Evolutionary conservation across 2,797 vertebrate species (phyloP), one percentile per base, ranked within the genome.

Genomic region (Macrochelys suwanniensis): DNA sequence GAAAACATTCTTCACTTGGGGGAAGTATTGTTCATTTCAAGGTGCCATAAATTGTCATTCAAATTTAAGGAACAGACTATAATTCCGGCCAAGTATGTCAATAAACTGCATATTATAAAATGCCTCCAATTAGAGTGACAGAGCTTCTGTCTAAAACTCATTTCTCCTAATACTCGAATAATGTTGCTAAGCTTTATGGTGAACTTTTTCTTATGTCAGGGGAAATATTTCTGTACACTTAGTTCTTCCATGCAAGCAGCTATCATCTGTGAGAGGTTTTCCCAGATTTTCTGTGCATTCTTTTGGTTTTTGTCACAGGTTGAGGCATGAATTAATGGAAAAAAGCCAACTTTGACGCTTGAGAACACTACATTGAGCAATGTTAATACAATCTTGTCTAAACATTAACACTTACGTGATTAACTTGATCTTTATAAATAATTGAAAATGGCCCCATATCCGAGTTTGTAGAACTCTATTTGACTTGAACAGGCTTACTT

Each of bases 341-440:
- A 94, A 93, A 89, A 2, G 28, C 11, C n/a, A 88, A 68, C 4
- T 93, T 89, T 93, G 80, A 87, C 79, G 61, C 49, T 76, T 89
- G 42, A 91, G 84, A 33, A 91, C 88, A 84, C 31, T 89, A 3
- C 37, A 10, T 47, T 77, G 93, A 83, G 15, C 1, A 10, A 50
- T 33, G 89, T 89, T 85, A 59, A 74, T 91, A 65, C 92, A 25
- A 85, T 85, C 65, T 89, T 61, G 0, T 91, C n/a, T 85, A 78
- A 91, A 95, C 47, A 37, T 78, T 93, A 92, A 85, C 92, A 71
- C 83, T 93, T 89, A 51, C 15, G 21, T 54, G 85, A 76, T 93
- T 96, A 91, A 91, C 82, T 71, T 10, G 56, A 33, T 82, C 83
- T 0, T 7, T 77, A 47, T 77, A 89, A 88, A 80, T 87, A 90